Base-by-base conservation (phyloP, 2,888 invertebrate genomes). In the Andricus curvator region DNA sequence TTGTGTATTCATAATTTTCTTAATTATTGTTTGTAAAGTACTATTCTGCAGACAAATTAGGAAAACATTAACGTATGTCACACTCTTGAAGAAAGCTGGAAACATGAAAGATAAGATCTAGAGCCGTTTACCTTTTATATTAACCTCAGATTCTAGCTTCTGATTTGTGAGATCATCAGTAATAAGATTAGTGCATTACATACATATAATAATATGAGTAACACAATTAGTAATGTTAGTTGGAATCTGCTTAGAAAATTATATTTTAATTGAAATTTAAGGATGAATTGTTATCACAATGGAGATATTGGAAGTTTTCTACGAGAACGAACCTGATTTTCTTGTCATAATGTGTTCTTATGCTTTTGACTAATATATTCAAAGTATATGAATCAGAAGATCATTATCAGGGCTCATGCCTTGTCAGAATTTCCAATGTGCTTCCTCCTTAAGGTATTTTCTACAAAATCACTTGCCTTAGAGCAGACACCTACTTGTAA, bases 41-140 rank as follows among this genome's bases (percentile, higher is more conserved):
- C 3, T 56, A 9, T 56, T 5, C 56, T 60, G 0, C n/a, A 22
- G 4, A n/a, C 4, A 29, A n/a, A 4, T 74, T 74, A 29, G 51
- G 29, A 74, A 56, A 17, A 74, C 51, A n/a, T 56, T 56, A 56
- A 9, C 56, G 56, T 56, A 56, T 56, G 74, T 33, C 74, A 56
- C 29, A 48, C 20, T 70, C 29, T 51, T 29, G 8, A 48, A 48
- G 29, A 68, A 68, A 70, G 17, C 22, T 22, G 51, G 44, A 20
- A 70, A 70, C 48, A 70, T 51, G 70, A 51, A 51, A 70, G 70
- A 70, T 70, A 29, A 51, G 48, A 70, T 70, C 70, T 29, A n/a
- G 11, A 56, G 29, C 51, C 17, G 9, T 56, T 48, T 44, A 25
- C 13, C 48, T 29, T 70, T 56, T n/a, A 22, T 33, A 33, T 74